Evolutionary conservation across 2,888 invertebrate species (phyloP).

Genomic region (Agonopterix alstromeriana): DNA sequence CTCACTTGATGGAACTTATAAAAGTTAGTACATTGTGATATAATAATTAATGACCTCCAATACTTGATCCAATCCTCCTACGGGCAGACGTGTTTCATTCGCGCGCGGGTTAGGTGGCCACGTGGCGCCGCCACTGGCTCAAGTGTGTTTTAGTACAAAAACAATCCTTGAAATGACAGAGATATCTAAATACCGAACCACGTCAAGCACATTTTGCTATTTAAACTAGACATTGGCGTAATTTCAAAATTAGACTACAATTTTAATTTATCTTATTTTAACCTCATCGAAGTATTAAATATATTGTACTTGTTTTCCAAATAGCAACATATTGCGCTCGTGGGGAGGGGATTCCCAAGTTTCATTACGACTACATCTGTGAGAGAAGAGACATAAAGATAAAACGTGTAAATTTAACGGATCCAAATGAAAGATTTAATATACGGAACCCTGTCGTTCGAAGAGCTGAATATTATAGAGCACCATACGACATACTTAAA

Average conservation of each 20-base stretch:
- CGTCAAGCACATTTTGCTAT: too few species aligned
- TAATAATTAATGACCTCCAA: not conserved
- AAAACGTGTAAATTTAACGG: conserved; percentile 58
- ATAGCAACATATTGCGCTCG: conserved; percentile 57
- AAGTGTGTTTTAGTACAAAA: too few species aligned
- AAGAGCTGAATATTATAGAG: conserved; percentile 63
- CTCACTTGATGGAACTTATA: conserved; percentile 54
- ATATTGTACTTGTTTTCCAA: not conserved
- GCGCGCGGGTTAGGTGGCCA: too few species aligned
- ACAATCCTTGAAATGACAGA: too few species aligned
- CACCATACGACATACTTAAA: conserved; percentile 63
- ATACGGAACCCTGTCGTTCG: conserved; percentile 58
- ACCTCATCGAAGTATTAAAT: too few species aligned
- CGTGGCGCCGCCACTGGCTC: too few species aligned
- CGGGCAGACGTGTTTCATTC: too few species aligned
- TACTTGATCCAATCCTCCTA: too few species aligned
- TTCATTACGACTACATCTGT: conserved; percentile 68
- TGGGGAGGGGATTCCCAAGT: conserved; percentile 57
- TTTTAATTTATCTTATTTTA: not conserved
- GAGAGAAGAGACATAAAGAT: conserved; percentile 59
- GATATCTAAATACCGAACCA: too few species aligned
- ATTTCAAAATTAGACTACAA: not conserved
- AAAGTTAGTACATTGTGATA: conserved; percentile 39
- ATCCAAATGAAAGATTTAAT: conserved; percentile 64
- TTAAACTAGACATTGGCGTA: too few species aligned